Percentiles rank a stretch among this genome's conserved stretches.
Evolutionary conservation across 2,888 invertebrate species (phyloP).

Genomic region (Ormyrus rosae): DNA sequence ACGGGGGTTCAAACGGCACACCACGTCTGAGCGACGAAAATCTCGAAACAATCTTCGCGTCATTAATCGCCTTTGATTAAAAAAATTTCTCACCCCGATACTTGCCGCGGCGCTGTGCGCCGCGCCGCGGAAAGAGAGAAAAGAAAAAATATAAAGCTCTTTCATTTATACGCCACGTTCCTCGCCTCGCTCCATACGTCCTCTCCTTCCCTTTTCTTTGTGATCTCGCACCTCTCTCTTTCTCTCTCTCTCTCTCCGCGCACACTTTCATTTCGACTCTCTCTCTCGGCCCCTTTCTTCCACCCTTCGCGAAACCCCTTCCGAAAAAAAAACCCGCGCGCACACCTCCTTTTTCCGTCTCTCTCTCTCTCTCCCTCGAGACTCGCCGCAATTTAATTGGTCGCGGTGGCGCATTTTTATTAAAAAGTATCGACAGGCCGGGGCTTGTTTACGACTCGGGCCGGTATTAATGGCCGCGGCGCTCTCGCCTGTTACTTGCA

Average conservation of each 20-base stretch:
- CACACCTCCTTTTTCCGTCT: conserved; percentile 43
- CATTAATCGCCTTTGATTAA: conserved; percentile 49
- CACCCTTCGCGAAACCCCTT: conserved; percentile 43
- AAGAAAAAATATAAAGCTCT: conserved; percentile 36
- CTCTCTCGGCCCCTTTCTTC: conserved; percentile 29
- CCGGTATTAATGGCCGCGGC: conserved; percentile 67
- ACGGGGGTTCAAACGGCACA: too few relatives aligned
- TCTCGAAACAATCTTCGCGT: not conserved
- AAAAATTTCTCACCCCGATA: conserved; percentile 39
- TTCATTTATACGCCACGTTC: conserved; percentile 41
- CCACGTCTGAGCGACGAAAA: too few relatives aligned
- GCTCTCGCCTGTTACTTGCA: conserved; percentile 10
- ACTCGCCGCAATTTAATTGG: conserved; percentile 71
- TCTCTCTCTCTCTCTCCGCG: conserved; percentile 49
- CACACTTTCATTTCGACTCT: conserved; percentile 54
- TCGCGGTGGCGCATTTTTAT: conserved; percentile 69
- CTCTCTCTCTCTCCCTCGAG: conserved; percentile 25
- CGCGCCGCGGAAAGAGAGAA: conserved; percentile 16
- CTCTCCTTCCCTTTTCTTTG: conserved; percentile 49
- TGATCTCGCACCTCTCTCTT: conserved; percentile 53
- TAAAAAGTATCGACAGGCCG: conserved; percentile 74
- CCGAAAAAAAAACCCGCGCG: conserved; percentile 57
- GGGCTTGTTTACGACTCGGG: conserved; percentile 72
- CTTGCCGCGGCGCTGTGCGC: not conserved
- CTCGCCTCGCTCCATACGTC: conserved; percentile 34